Evolutionary conservation across 2,797 vertebrate genomes (phyloP).

Genomic region (Centropyge bicolor): DNA sequence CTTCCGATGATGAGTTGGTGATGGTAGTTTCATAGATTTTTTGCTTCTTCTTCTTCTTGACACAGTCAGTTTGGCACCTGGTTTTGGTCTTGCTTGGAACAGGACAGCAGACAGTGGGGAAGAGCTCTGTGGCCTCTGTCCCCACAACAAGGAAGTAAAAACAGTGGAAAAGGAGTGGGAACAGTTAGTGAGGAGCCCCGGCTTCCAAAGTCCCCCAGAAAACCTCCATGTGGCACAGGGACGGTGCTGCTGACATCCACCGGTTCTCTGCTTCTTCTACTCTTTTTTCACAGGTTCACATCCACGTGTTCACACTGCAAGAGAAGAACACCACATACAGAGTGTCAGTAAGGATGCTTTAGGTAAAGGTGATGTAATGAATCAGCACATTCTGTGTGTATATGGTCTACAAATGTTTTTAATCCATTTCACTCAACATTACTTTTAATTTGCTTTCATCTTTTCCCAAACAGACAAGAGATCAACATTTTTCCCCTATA

Average conservation of each 20-base stretch:
- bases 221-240: slow-evolving; percentile 20
- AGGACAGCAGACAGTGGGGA: slow-evolving; percentile 40
- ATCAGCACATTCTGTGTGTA: too few species aligned
- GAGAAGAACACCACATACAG: slow-evolving; percentile 40
- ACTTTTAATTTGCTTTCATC: too few species aligned
- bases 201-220: slow-evolving; percentile 26
- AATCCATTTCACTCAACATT: too few species aligned
- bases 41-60: slow-evolving; percentile 73
- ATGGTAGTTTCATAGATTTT: slow-evolving; percentile 16
- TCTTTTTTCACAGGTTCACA: slow-evolving; percentile 10
- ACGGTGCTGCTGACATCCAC: slow-evolving; percentile 2
- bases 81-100: slow-evolving; percentile 72
- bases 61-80: slow-evolving; percentile 80
- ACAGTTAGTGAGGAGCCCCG: slow-evolving; percentile 24
- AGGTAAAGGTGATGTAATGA: neutral
- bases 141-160: slow-evolving; percentile 25
- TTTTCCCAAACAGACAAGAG: neutral
- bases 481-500: neutral
- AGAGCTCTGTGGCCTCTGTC: slow-evolving; percentile 31
- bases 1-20: slow-evolving; percentile 11
- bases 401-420: too few species aligned
- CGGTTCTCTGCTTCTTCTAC: neutral
- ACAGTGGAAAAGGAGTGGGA: slow-evolving; percentile 5
- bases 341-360: neutral
- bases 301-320: slow-evolving; percentile 63